phyloP scores from a whole-genome alignment of 2,888 invertebrate species.

The Tenthredo notha region DNA sequence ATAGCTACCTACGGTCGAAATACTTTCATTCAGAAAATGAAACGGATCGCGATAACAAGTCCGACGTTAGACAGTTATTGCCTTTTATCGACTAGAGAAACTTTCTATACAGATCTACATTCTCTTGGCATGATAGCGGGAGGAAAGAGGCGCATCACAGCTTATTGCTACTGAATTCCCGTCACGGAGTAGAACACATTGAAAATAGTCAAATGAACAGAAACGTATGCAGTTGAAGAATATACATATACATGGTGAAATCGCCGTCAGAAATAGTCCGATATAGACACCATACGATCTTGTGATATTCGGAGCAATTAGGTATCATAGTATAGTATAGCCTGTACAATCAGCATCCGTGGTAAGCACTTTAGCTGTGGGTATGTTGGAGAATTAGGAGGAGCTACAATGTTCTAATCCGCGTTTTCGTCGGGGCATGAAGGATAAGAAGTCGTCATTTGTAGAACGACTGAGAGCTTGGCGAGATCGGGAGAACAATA shows the following conservation, averaged over 20 bases:
- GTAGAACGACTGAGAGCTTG: slow-evolving; percentile 23
- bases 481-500: slow-evolving; percentile 46
- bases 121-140: slow-evolving; percentile 12
- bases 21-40: neutral
- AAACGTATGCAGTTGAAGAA: neutral
- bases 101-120: slow-evolving; percentile 5
- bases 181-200: slow-evolving; percentile 22
- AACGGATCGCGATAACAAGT: slow-evolving; percentile 15
- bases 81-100: slow-evolving; percentile 41
- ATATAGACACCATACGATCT: neutral
- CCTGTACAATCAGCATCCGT: neutral
- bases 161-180: slow-evolving; percentile 29
- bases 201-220: neutral
- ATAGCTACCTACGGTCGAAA: neutral
- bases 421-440: neutral
- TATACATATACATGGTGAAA: neutral
- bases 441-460: slow-evolving; percentile 47
- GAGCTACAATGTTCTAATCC: slow-evolving; percentile 27
- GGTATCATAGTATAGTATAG: neutral
- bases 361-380: neutral
- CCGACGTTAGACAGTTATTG: slow-evolving; percentile 37
- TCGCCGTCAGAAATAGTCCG: neutral
- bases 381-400: neutral
- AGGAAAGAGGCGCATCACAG: slow-evolving; percentile 10
- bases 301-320: slow-evolving; percentile 4